Percentiles rank a stretch among this genome's conserved stretches.
These are phyloP conservation scores for Falco concolor DNA, from an alignment of 2,797 vertebrate species.

Conservation along the genomic window DNA sequence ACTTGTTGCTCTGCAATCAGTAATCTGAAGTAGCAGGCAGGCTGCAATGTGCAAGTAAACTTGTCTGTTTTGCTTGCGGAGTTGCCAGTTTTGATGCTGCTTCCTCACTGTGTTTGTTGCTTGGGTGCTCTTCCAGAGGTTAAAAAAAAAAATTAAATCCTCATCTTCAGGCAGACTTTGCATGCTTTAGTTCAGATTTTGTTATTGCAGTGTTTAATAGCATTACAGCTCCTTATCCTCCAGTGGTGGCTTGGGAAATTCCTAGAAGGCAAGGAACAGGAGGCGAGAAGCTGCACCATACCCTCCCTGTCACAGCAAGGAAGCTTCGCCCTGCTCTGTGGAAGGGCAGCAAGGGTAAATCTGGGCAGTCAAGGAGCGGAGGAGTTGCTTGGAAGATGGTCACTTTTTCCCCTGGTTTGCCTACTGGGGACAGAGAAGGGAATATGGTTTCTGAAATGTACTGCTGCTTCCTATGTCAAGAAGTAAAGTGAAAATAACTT, in stretches of 20 bases:
- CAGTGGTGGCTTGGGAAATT: neutral
- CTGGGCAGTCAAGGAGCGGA: neutral
- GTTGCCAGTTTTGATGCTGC: neutral
- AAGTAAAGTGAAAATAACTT: neutral
- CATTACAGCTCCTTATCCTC: neutral
- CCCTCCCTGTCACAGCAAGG: neutral
- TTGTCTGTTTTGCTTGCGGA: neutral
- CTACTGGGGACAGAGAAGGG: neutral
- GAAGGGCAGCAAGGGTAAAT: neutral
- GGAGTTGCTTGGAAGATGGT: neutral
- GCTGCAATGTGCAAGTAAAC: neutral
- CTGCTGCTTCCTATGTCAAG: neutral
- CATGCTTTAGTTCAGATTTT: neutral
- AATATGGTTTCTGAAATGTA: neutral
- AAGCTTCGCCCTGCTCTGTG: neutral
- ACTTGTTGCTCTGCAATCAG: constrained; percentile 44
- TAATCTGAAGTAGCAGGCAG: constrained; percentile 46
- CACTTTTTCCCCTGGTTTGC: neutral
- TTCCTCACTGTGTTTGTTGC: neutral
- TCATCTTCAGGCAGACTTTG: neutral
- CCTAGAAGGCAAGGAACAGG: constrained; percentile 30
- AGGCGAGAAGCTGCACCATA: fast-evolving
- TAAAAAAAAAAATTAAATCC: neutral
- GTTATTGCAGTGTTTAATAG: constrained; percentile 7
- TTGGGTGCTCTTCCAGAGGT: neutral